Evolutionary conservation across 2,797 vertebrate species (phyloP), one percentile per base, ranked within the genome.

Genomic region (Coregonus ussuriensis): DNA sequence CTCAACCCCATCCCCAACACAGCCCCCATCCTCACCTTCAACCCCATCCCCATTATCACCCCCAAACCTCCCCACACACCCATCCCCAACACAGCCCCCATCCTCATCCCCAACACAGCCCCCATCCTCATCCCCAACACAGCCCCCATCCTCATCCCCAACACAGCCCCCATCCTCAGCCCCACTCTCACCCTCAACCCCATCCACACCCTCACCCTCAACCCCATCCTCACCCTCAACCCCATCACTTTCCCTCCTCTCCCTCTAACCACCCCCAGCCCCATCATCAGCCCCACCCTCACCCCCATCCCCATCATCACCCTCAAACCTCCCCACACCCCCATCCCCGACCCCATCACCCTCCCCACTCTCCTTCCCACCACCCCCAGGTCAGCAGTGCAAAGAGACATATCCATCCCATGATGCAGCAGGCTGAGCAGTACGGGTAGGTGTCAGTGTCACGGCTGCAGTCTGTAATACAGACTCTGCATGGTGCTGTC

Each of bases 371-470:
- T 25, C 54, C 63, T 31, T 16, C 37, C 7, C 54, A 81, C 56
- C 69, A 76, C 59, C 69, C 51, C 71, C 80, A 80, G 41, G 90
- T n/a, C 90, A 88, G 90, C 90, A 90, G 9, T 54, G 31, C 82
- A 47, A 47, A 47, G 41, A 47, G 41, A 90, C 80, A 90, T 87
- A n/a, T 82, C 72, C 56, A 56, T 87, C 81, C 89, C 85, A 82
- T 86, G 78, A 73, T 82, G 41, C 41, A 47, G 81, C 93, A 88
- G 83, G 83, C 91, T 87, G 93, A 94, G 88, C 89, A 89, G 86
- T 93, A 92, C 56, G 73, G 90, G 92, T 93, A 94, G 92, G 92
- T 93, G 87, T 89, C 73, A 68, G 79, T 88, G 86, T 89, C 72
- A 66, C 78, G 88, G 86, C 77, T 80, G 77, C 71, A 74, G 77